phyloP scores from a whole-genome alignment of 2,113 vertebrate genomes.

The Terrapene triunguis region DNA sequence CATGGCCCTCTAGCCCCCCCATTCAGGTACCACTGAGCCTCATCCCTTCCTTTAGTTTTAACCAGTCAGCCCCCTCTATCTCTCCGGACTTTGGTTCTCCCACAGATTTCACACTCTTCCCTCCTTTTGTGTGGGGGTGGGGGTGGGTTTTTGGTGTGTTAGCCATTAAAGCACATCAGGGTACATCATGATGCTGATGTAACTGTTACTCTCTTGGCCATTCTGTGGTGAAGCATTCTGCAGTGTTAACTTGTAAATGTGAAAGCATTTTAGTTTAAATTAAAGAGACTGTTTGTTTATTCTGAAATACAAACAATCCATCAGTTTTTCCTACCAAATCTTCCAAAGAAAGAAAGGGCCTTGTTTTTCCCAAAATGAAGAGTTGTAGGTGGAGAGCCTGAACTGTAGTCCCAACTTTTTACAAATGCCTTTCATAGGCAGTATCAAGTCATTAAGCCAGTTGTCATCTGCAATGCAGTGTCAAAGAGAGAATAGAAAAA shows the following conservation, averaged over 20 bases:
- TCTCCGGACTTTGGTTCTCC: not conserved
- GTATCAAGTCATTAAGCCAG: not conserved
- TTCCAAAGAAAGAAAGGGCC: not conserved
- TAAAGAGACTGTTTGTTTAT: not conserved
- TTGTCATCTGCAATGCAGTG: not conserved
- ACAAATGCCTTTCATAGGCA: not conserved
- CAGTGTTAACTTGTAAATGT: not conserved
- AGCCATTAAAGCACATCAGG: not conserved
- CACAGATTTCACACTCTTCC: not conserved
- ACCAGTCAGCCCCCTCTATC: not conserved
- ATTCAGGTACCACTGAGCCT: not conserved
- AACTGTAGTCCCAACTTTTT: not conserved
- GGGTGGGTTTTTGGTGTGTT: not conserved
- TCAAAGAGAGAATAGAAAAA: not conserved
- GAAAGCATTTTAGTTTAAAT: not conserved
- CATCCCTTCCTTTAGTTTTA: not conserved
- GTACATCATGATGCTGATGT: not conserved
- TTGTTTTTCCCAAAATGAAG: not conserved
- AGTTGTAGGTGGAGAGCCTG: not conserved
- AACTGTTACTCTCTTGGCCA: not conserved
- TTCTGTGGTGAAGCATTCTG: not conserved
- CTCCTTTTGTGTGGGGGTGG: too few relatives aligned
- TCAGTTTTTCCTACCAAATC: not conserved
- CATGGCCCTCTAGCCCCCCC: not conserved
- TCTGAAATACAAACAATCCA: not conserved